Conservation (phyloP, 2,888 invertebrate genomes). For the Epirrita christyi region DNA sequence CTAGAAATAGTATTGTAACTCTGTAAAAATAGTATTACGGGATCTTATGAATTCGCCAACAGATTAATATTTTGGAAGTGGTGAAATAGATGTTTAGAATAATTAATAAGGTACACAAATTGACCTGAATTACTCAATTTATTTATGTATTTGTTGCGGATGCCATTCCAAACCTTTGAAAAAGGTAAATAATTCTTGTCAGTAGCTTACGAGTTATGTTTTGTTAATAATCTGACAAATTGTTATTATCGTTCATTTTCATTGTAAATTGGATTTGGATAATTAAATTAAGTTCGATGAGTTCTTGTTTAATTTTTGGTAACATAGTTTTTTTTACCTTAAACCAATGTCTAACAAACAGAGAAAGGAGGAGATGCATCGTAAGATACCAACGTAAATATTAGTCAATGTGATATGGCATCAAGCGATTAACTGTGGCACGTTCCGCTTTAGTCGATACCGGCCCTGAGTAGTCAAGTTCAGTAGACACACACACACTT, state of each 20-base stretch:
- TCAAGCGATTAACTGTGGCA: not conserved
- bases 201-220: conserved; percentile 74
- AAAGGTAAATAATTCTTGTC: conserved; percentile 82
- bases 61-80: conserved; percentile 20
- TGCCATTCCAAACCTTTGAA: conserved; percentile 82
- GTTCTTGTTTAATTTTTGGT: conserved; percentile 12
- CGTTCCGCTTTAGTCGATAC: not conserved
- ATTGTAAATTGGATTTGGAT: conserved; percentile 78
- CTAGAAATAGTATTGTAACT: conserved; percentile 1
- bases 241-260: conserved; percentile 70
- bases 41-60: conserved; percentile 14
- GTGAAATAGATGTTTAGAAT: conserved; percentile 21
- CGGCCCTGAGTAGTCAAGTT: not conserved
- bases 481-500: too few species aligned
- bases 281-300: conserved; percentile 67
- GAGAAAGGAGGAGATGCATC: too few species aligned
- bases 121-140: conserved; percentile 47
- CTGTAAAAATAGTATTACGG: conserved; percentile 9
- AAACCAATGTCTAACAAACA: too few species aligned
- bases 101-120: conserved; percentile 37
- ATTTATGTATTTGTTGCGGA: conserved; percentile 61
- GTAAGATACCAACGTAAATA: too few species aligned
- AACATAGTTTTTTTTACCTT: too few species aligned
- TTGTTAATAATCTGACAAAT: conserved; percentile 64
- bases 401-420: too few species aligned